Evolutionary conservation across 2,797 vertebrate genomes (phyloP).

Genomic region (Eurystomus glaucurus): DNA sequence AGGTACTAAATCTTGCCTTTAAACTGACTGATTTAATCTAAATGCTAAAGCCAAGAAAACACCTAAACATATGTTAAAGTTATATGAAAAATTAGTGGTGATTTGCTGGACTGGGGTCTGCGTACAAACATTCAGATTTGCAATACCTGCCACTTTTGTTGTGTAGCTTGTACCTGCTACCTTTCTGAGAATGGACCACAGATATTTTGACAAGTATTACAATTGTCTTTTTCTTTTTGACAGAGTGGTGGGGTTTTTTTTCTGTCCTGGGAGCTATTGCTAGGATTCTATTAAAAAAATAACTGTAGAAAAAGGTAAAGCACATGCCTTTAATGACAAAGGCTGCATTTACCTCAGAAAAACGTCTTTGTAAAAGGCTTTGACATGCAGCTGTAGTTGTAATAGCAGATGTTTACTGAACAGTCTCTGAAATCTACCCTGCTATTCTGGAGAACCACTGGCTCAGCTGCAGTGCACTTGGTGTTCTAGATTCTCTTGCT

Average conservation of each 20-base stretch:
- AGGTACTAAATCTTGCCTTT: not conserved
- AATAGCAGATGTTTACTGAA: slow-evolving; percentile 65
- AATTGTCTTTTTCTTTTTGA: not conserved
- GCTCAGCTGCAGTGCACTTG: not conserved
- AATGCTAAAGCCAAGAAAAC: not conserved
- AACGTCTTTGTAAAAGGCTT: slow-evolving; percentile 28
- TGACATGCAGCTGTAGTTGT: slow-evolving; percentile 4
- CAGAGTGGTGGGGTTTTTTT: too few relatives aligned
- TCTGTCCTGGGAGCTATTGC: not conserved
- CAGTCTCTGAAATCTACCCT: slow-evolving; percentile 36
- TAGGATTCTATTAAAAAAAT: not conserved
- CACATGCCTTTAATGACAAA: slow-evolving; percentile 14
- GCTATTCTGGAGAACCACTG: not conserved
- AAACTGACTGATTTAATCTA: not conserved
- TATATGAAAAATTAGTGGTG: not conserved
- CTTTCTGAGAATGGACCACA: not conserved
- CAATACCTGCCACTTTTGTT: not conserved
- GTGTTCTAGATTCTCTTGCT: not conserved
- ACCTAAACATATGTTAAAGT: not conserved
- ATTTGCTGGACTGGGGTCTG: not conserved
- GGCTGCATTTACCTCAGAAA: slow-evolving; percentile 33
- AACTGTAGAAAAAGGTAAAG: not conserved
- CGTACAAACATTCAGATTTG: not conserved
- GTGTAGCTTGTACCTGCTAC: not conserved
- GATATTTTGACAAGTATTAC: not conserved